Base-by-base conservation (phyloP, 92 coral and sea anemone genomes). In the Muricea muricata region DNA sequence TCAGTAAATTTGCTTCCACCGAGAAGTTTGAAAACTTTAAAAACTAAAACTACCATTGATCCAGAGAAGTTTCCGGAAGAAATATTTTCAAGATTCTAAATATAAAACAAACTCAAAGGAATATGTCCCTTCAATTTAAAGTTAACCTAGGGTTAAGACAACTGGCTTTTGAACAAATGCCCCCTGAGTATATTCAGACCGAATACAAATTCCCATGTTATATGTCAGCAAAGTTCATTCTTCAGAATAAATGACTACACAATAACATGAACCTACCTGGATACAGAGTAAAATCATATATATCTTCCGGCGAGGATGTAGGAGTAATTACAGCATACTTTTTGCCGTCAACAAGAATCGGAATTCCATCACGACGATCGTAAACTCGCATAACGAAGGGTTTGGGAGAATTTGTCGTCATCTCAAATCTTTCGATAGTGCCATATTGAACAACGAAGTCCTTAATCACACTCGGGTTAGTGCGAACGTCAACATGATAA, bases 361-460 rank as follows among this genome's bases (percentile, higher is more conserved):
- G 76, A 42, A 42, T 70, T n/a, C 76, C 76, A 70, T 70, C 76
- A 18, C 76, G 50, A 35, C 48, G 52, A 70, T 70, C 76, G 26
- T 37, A 70, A 33, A 70, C 8, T 1, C 76, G 76, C 2, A 70
- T 15, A 35, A 33, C 76, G 33, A 70, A 70, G 3, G 52, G 1
- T n/a, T n/a, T 26, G 6, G 48, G 17, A 23, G 33, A 9, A 29
- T 39, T 70, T 6, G 50, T 35, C 21, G 52, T 70, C 33, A 10
- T 39, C 11, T 63, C 18, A 29, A 63, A 15, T 10, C 30, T 10
- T 0, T 8, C n/a, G 17, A 20, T 39, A 4, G 30, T 7, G 13
- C 37, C 37, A 24, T 2, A 10, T 1, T 18, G 70, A 6, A 63
- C 37, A 3, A 28, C 12, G 15, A 63, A 26, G 11, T 63, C 70